Evolutionary conservation across 1,140 invertebrate species (phyloP).

Genomic region (Melipona quadrifasciata): DNA sequence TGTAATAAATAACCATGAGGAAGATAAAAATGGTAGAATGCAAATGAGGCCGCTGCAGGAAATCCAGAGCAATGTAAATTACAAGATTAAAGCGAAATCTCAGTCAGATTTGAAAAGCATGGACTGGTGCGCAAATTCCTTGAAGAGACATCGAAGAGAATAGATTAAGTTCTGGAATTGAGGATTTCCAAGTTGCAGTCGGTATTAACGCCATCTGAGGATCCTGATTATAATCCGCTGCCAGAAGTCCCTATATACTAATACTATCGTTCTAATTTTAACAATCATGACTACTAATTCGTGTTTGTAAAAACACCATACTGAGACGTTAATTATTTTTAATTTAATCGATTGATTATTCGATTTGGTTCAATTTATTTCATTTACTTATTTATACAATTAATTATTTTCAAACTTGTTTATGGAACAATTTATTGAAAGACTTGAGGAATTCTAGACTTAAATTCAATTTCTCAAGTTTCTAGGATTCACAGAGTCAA

Average conservation of each 20-base stretch:
- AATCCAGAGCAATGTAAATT: neutral
- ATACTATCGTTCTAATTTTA: neutral
- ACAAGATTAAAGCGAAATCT: neutral
- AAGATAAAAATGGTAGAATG: neutral
- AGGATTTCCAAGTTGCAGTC: neutral
- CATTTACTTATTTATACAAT: no score
- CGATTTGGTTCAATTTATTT: no score
- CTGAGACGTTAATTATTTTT: neutral
- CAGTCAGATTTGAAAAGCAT: neutral
- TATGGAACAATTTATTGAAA: no score
- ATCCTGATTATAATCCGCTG: neutral
- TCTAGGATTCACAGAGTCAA: no score
- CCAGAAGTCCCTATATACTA: neutral
- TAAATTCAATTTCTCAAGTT: no score
- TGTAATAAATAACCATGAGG: neutral
- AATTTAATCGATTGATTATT: no score
- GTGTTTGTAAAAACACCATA: neutral
- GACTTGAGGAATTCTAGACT: no score
- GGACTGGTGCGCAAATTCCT: neutral
- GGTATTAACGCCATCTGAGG: neutral
- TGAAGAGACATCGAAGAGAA: neutral
- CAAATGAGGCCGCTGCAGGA: neutral
- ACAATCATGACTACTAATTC: neutral
- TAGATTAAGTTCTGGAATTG: conserved; percentile 2
- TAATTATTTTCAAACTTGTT: no score